These are phyloP conservation scores for Girardinichthys multiradiatus DNA, from an alignment of 2,113 vertebrate genomes.

Conservation along the genomic window DNA sequence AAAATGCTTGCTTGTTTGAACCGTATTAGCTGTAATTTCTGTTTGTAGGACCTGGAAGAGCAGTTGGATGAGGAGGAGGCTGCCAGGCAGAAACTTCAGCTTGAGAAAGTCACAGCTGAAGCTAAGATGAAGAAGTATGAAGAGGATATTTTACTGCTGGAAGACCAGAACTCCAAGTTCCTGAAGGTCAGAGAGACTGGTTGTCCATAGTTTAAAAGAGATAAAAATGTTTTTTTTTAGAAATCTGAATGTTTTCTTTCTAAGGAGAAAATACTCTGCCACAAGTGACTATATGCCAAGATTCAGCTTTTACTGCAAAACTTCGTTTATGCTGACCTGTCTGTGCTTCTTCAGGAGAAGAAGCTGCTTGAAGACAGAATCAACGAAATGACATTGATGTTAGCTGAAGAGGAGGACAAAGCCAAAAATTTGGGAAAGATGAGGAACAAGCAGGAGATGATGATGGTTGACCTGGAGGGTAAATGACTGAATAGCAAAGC, in stretches of 20 bases:
- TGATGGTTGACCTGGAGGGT: constrained; percentile 98
- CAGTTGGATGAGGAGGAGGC: constrained; percentile 97
- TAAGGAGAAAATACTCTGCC: too few species aligned
- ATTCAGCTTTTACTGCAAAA: not conserved
- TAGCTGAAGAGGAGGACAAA: constrained; percentile 97
- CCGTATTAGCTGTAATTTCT: constrained; percentile 12
- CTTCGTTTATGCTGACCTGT: not conserved
- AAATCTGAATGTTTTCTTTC: too few species aligned
- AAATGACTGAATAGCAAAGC: constrained; percentile 12
- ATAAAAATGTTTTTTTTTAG: not conserved
- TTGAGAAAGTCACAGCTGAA: constrained; percentile 97
- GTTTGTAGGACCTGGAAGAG: constrained; percentile 91
- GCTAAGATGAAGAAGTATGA: constrained; percentile 98
- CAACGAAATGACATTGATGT: constrained; percentile 87
- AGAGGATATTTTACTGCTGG: constrained; percentile 93
- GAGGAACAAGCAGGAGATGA: constrained; percentile 98
- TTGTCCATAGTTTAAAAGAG: not conserved
- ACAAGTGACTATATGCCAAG: too few species aligned
- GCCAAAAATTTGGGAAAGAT: constrained; percentile 95
- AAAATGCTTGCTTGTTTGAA: not conserved
- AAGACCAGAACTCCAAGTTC: constrained; percentile 98
- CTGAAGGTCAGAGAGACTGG: constrained; percentile 82
- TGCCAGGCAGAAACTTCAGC: constrained; percentile 95
- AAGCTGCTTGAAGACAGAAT: constrained; percentile 94
- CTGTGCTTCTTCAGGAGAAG: constrained; percentile 85